Base-by-base conservation (phyloP, 2,888 invertebrate species). In the Apodemia zela region DNA sequence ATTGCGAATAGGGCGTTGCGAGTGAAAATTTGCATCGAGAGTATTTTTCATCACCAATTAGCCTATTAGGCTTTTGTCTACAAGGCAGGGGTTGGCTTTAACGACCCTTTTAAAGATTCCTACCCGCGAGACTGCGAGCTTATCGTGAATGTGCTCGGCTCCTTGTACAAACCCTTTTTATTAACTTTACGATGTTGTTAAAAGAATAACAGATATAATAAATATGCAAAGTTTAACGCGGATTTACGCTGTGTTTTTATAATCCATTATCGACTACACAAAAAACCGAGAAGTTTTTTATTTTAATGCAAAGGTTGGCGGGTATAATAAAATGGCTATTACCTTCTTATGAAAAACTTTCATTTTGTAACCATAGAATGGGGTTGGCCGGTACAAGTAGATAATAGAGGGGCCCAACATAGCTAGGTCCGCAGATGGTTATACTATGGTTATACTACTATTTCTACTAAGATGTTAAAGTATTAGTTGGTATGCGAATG, bases 31-130 rank as follows among this genome's bases (percentile, higher is more conserved):
- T 89, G 88, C 89, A 90, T 89, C 83, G 85, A 82, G 85, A 85
- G 88, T 89, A 88, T 89, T 88, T 88, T 88, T 87, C 89, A 85
- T 87, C 87, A 90, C 87, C 88, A 89, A 90, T 89, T 90, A 89
- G 87, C 80, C 81, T 76, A 82, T 81, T 80, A 80, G 80, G 84
- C 84, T 81, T 87, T 89, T 88, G 89, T 89, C 87, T 88, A 84
- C 75, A 73, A 77, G 75, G 78, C 81, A 75, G 82, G 33, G 10
- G 87, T 85, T 82, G 83, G 82, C 78, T 90, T 29, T 90, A 90
- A 90, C 88, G 89, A 89, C 83, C 85, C 89, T 89, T 90, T 91
- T 89, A 91, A 89, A 90, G 89, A 91, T 90, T 88, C 80, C 80
- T 78, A 82, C 82, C 69, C 71, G 81, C 81, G 81, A 81, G 81